These are phyloP conservation scores for Illadopsis cleaveri DNA, from an alignment of 2,113 vertebrate genomes.

Conservation along the genomic window DNA sequence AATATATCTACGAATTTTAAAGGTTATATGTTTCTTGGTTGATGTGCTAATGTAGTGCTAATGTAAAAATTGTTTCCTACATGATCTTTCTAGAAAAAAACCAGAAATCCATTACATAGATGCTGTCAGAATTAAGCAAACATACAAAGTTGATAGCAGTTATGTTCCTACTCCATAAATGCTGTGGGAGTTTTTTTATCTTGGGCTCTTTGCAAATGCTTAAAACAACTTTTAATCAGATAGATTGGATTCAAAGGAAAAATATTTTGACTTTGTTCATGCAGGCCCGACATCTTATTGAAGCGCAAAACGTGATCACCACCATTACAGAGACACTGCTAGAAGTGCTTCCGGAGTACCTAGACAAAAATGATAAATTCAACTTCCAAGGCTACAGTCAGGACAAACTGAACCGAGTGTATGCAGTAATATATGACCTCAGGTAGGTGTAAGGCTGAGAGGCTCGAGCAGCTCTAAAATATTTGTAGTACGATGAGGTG, in stretches of 20 bases:
- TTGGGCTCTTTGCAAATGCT: neutral
- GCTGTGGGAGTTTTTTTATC: neutral
- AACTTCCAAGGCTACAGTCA: conserved; percentile 95
- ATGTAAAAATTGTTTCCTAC: neutral
- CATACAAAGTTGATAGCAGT: neutral
- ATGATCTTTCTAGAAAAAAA: neutral
- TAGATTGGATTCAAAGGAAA: neutral
- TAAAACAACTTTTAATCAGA: neutral
- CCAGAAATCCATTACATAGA: neutral
- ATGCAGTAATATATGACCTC: conserved; percentile 93
- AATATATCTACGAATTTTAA: neutral
- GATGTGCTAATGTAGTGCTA: neutral
- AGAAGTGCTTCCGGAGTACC: conserved; percentile 89
- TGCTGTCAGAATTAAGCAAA: neutral
- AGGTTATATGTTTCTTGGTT: neutral
- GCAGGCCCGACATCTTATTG: conserved; percentile 93
- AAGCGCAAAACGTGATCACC: conserved; percentile 90
- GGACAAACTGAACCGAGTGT: conserved; percentile 88
- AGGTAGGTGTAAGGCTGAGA: conserved; percentile 76
- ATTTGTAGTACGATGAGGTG: neutral
- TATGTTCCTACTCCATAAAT: neutral
- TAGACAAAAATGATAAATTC: conserved; percentile 90
- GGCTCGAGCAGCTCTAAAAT: neutral
- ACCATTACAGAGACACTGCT: conserved; percentile 90
- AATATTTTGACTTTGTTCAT: neutral